Evolutionary conservation across 37 sponge, comb jelly and placozoan species (phyloP), one percentile per base, ranked within the genome.

Genomic region (Ephydatia muelleri): DNA sequence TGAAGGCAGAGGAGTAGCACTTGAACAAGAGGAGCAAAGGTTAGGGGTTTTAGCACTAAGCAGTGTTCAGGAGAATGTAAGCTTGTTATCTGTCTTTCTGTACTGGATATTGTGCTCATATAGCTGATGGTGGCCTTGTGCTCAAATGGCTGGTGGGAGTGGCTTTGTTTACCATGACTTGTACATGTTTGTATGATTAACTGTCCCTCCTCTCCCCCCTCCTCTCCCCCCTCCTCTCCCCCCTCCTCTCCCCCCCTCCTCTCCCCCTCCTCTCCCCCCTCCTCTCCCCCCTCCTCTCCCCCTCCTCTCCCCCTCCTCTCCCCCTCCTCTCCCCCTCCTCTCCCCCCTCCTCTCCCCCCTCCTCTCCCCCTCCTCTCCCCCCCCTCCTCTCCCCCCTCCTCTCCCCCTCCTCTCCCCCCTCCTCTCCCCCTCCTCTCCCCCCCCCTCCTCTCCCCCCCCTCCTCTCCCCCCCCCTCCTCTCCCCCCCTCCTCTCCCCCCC

Each of bases 1-100:
- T 94, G 4, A 69, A 31, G 23, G 93, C 91, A 19, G 78, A 90
- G 38, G 99, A 98, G 87, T 89, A 81, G 71, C 89, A 92, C 68
- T 80, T 76, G 73, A 98, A 98, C 88, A 96, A 92, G 34, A 49
- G 88, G 39, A 91, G 89, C 80, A 88, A 88, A 78, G 86, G 88
- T 90, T 26, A 64, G 77, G 3, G 43, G 6, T 9, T 6, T 43
- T 3, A n/a, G n/a, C n/a, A 9, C 70, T 28, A 11, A 12, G 29
- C 3, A 68, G 5, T 28, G 26, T 68, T 9, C 26, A 26, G 26
- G 26, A 26, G 29, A 68, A 30, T 11, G 29, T 28, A 34, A 34
- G 19, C 37, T 38, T 75, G 76, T 26, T 38, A 37, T 19, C 38
- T 9, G 27, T 33, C 23, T 9, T 36, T 38, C 3, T 47, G n/a